Evolutionary conservation across 2,113 vertebrate species (phyloP), one percentile per base, ranked within the genome.

Genomic region (Platycercus adscitus): DNA sequence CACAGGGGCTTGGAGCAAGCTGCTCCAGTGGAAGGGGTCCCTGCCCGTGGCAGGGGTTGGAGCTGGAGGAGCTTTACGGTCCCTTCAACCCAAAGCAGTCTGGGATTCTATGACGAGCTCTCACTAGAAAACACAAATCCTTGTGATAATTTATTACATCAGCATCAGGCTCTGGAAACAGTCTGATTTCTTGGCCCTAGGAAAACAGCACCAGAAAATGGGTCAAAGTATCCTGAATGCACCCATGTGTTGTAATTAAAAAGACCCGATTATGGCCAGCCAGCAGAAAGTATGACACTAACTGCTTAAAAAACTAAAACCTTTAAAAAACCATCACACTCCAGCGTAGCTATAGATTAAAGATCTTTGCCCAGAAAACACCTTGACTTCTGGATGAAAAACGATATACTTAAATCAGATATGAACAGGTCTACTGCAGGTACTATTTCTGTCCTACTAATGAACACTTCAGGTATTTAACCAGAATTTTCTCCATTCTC

Each of bases 171-270:
- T 76, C 39, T 2, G 7, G 41, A 41, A 79, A n/a, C 9, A 24
- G 8, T 39, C 37, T 43, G 3, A 35, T 24, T 69, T 64, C 49
- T 28, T 13, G 13, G 26, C 6, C 9, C 29, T 16, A 12, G 25
- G 53, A 88, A 80, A 91, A 77, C 3, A 24, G 31, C 24, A 21
- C 8, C n/a, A 46, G 53, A 77, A 88, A 80, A 88, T 1, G 6
- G 19, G 41, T 69, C 13, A 16, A 63, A 70, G 31, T 50, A 73
- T 43, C 61, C 86, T 26, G 24, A 71, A 76, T 3, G 20, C 18
- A 63, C 16, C 1, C 0, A 55, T 23, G n/a, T 8, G 7, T 3
- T 46, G 6, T 35, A 33, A 52, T 41, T 73, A 0, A 49, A 49
- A 73, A 58, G 20, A 31, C 9, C 9, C 17, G 12, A 68, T 25